Conservation (phyloP, 2,888 invertebrate species). For the Camptogramma bilineatum region DNA sequence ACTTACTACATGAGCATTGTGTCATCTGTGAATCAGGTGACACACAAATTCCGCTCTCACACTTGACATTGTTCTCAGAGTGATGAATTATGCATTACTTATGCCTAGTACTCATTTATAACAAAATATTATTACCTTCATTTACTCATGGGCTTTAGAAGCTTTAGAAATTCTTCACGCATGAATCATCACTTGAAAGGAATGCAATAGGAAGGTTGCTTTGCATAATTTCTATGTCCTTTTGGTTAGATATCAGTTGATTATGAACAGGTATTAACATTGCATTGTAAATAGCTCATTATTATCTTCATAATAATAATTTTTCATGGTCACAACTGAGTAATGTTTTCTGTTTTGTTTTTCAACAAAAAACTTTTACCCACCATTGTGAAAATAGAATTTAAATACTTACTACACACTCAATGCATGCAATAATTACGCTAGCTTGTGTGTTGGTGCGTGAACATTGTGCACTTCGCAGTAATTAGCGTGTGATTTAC, state of each 20-base stretch:
- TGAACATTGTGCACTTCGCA: constrained; percentile 50
- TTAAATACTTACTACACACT: constrained; percentile 30
- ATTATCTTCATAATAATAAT: constrained; percentile 1
- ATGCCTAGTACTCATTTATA: constrained; percentile 37
- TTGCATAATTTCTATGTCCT: constrained; percentile 30
- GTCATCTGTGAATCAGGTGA: constrained; percentile 68
- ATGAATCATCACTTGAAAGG: constrained; percentile 39
- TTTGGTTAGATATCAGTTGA: constrained; percentile 5
- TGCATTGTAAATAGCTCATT: constrained; percentile 1
- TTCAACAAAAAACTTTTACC: constrained; percentile 10
- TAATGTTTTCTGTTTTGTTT: background rate
- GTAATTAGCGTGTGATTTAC: constrained; percentile 40
- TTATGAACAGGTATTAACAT: background rate
- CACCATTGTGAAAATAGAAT: constrained; percentile 36
- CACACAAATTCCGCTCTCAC: constrained; percentile 62
- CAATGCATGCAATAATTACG: constrained; percentile 53
- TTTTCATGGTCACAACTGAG: background rate
- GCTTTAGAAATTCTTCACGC: constrained; percentile 32
- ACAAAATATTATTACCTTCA: constrained; percentile 35
- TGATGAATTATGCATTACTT: constrained; percentile 50
- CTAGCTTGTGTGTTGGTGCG: constrained; percentile 50
- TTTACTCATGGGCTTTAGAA: constrained; percentile 31
- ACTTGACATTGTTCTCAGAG: constrained; percentile 58
- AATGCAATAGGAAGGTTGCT: constrained; percentile 23
- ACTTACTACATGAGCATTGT: constrained; percentile 52